These are phyloP conservation scores for Meloidogyne exigua DNA, from an alignment of 1,140 invertebrate genomes.

Conservation along the genomic window DNA sequence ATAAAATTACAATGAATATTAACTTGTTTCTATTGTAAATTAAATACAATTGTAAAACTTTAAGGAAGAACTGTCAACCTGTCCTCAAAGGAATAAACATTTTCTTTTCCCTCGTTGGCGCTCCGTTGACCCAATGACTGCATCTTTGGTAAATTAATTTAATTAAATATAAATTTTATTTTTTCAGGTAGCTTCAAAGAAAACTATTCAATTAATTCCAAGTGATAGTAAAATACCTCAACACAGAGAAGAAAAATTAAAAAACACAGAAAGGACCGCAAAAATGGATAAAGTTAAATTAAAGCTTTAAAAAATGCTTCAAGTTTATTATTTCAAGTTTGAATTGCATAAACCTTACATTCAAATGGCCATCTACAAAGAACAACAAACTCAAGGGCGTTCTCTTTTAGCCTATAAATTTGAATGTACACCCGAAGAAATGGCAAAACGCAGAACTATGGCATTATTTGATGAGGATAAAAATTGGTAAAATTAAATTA, in stretches of 20 bases:
- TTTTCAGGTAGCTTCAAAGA: slow-evolving; percentile 16
- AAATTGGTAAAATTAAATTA: slow-evolving; percentile 4
- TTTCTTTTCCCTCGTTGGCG: slow-evolving; percentile 23
- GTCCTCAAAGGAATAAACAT: neutral
- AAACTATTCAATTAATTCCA: slow-evolving; percentile 13
- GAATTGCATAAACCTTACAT: slow-evolving; percentile 23
- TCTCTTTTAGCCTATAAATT: slow-evolving; percentile 3
- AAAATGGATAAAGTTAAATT: neutral
- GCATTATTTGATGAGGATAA: neutral
- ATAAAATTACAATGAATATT: too few species aligned
- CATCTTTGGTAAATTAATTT: slow-evolving; percentile 15
- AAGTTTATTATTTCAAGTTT: neutral
- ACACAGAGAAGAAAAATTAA: slow-evolving; percentile 1
- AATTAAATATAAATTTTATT: neutral
- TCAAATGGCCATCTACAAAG: slow-evolving; percentile 10
- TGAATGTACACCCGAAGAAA: neutral
- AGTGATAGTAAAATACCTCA: slow-evolving; percentile 15
- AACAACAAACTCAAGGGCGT: neutral
- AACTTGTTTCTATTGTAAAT: too few species aligned
- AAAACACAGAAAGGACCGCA: slow-evolving; percentile 12
- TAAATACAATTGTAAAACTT: neutral
- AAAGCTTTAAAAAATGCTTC: neutral
- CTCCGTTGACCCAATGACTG: slow-evolving; percentile 19
- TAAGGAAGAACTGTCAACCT: neutral
- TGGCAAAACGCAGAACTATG: neutral